Conservation (phyloP, 2,797 vertebrate species). For the Sebastes trivittatus region DNA sequence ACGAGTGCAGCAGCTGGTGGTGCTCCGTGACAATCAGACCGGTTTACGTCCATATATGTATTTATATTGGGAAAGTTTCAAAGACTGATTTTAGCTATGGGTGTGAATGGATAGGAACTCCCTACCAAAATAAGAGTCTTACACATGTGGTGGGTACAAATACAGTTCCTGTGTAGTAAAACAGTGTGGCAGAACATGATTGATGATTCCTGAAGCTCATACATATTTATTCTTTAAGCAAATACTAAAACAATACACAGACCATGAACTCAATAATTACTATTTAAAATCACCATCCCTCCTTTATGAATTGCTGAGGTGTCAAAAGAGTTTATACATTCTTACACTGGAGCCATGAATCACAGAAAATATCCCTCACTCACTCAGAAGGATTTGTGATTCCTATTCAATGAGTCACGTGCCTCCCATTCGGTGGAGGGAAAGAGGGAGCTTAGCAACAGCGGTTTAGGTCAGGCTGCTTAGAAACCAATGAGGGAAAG, state of each 20-base stretch:
- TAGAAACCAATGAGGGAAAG: constrained; percentile 55
- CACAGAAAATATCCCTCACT: constrained; percentile 43
- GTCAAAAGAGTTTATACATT: not conserved
- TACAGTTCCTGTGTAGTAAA: not conserved
- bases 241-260: not conserved
- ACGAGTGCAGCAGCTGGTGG: constrained; percentile 59
- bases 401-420: constrained; percentile 65
- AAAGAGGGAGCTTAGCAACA: constrained; percentile 75
- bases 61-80: constrained; percentile 16
- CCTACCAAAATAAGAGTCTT: constrained; percentile 1
- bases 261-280: not conserved
- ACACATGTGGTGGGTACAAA: not conserved
- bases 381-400: constrained; percentile 56
- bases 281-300: not conserved
- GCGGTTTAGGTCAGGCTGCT: constrained; percentile 59
- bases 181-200: not conserved
- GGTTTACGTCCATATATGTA: constrained; percentile 19
- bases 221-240: not conserved
- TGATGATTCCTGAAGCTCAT: not conserved
- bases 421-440: constrained; percentile 60
- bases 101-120: constrained; percentile 5
- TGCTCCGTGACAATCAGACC: constrained; percentile 20
- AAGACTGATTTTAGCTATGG: constrained; percentile 1
- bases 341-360: constrained; percentile 31
- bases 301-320: not conserved